Evolutionary conservation across 30 jellyfish, hydroid and myxozoan genomes (phyloP), one percentile per base, ranked within the genome.

Genomic region (Turritopsis rubra): DNA sequence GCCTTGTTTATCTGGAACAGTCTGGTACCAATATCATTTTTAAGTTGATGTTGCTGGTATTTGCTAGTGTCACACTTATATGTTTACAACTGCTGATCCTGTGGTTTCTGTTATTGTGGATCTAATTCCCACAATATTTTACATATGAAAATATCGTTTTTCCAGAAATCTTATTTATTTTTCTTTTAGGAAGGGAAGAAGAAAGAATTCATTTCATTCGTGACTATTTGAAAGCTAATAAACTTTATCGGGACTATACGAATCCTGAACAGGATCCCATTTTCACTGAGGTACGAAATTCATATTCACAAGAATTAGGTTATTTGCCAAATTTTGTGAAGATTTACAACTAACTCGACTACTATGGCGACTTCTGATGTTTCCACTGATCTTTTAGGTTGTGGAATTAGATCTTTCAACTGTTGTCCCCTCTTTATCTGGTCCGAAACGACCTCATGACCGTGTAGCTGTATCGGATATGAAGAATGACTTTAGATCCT

Each of bases 391-490:
- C 26, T 29, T 73, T 17, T 65, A 92, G 98, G 79, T 92, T 16
- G 92, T 92, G 28, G 96, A 92, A 81, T 75, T 92, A 41, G 98
- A 92, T 85, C 83, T 91, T 24, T 81, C 96, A 31, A 83, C 94
- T 26, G 96, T 91, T 29, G 96, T 91, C 0, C 95, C 97, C 13
- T 86, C 97, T 0, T 91, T 93, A 41, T 91, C 97, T 28, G 97
- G 97, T 8, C 97, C 97, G 30, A 91, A 91, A 53, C 91, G 97
- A 0, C 97, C 96, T 7, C 96, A 91, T 53, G 97, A 91, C 72
- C 87, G 97, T 8, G 97, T 91, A 21, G 87, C 95, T 30, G 97
- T 91, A 27, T 52, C 90, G 28, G 97, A 91, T 5, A 85, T 92
- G 96, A 87, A 92, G 73, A 53, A 85, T 0, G 98, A 92, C 73